Conservation (phyloP, 2,797 vertebrate genomes). For the Tokudaia muenninki region DNA sequence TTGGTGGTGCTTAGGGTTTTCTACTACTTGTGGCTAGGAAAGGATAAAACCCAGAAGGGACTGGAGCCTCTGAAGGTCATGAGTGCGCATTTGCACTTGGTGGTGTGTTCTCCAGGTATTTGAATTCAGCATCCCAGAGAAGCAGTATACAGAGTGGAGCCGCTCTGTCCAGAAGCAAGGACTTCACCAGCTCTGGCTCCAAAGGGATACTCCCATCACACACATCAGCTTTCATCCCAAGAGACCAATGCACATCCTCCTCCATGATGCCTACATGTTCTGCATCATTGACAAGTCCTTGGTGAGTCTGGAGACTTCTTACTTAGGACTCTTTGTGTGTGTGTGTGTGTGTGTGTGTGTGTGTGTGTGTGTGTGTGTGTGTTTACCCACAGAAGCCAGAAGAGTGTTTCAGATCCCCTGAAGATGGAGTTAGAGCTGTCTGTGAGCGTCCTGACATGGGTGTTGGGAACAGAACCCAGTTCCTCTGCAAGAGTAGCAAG, state of each 20-base stretch:
- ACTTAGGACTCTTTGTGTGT: background rate
- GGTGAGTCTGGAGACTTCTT: slow-evolving; percentile 88
- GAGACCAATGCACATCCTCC: slow-evolving; percentile 91
- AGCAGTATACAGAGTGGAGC: slow-evolving; percentile 95
- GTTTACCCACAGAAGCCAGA: background rate
- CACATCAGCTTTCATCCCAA: slow-evolving; percentile 92
- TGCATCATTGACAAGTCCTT: slow-evolving; percentile 95
- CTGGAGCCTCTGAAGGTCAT: background rate
- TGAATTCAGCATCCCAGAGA: slow-evolving; percentile 93
- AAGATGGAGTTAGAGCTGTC: background rate
- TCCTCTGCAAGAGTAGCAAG: background rate
- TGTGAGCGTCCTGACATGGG: background rate
- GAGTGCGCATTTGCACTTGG: background rate
- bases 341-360: background rate
- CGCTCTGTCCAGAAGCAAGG: slow-evolving; percentile 91
- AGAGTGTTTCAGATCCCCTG: background rate
- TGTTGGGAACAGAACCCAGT: background rate
- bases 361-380: background rate
- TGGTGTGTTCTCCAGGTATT: slow-evolving; percentile 89
- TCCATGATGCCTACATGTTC: slow-evolving; percentile 95
- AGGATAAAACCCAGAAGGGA: background rate
- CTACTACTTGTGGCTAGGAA: background rate
- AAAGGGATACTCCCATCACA: slow-evolving; percentile 93
- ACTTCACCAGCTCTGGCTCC: slow-evolving; percentile 92
- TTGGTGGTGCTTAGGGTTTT: background rate